phyloP scores from a whole-genome alignment of 2,797 vertebrate species.

The Chaenodraco wilsoni region DNA sequence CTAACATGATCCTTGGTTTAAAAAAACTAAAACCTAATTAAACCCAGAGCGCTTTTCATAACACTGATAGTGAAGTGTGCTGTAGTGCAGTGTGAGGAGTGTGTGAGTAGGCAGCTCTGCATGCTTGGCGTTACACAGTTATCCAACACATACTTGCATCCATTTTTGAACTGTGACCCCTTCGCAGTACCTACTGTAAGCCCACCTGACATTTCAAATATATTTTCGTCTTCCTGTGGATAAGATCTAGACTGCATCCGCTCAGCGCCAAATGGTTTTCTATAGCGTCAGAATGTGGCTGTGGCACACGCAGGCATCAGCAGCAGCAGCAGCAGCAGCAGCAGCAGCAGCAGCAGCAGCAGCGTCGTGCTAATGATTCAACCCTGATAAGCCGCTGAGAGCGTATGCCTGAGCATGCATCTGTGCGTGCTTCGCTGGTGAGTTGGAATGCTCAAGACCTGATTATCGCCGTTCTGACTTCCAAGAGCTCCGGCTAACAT shows the following conservation, averaged over 20 bases:
- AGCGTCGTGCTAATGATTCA: constrained; percentile 55
- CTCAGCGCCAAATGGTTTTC: not conserved
- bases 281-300: constrained; percentile 18
- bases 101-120: constrained; percentile 28
- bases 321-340: constrained; percentile 27
- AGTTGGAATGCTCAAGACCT: constrained; percentile 61
- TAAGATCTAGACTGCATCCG: constrained; percentile 33
- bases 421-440: constrained; percentile 40
- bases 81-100: constrained; percentile 11
- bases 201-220: constrained; percentile 73
- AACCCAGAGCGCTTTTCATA: constrained; percentile 11
- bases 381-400: constrained; percentile 57
- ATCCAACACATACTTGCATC: constrained; percentile 54
- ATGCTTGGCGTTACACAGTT: constrained; percentile 28
- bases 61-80: constrained; percentile 21
- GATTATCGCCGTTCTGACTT: constrained; percentile 73
- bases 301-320: constrained; percentile 31
- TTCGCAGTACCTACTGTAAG: constrained; percentile 39
- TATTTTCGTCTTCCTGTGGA: constrained; percentile 60
- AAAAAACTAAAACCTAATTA: constrained; percentile 24
- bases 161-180: constrained; percentile 49
- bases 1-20: constrained; percentile 14
- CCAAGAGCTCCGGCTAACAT: constrained; percentile 64
- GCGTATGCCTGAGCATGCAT: constrained; percentile 48
- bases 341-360: constrained; percentile 16